Base-by-base conservation (phyloP, 2,888 invertebrate genomes). In the Tipula lateralis region DNA sequence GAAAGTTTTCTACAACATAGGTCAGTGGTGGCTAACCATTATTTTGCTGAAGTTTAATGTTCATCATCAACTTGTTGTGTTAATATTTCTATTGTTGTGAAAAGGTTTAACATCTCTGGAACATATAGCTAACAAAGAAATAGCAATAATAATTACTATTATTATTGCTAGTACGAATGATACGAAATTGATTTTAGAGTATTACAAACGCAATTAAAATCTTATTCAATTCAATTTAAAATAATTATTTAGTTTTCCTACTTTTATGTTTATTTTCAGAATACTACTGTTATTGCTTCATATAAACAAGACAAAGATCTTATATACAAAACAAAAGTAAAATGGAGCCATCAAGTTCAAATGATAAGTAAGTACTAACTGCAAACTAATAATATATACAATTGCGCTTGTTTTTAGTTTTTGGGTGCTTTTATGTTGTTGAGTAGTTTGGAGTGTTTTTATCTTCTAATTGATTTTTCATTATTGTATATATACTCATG, bases 281-380 rank as follows among this genome's bases (percentile, higher is more conserved):
- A 12, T 24, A 66, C 9, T 24, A 66, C 2, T 66, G 66, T 24
- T 39, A 13, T 13, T 66, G 66, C 24, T 66, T 24, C 66, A 66
- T 24, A 66, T n/a, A 50, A 19, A 80, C 7, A 82, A 82, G 13
- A 30, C 29, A 81, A 82, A 29, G 30, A 82, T 30, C 32, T 82
- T 82, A 82, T 7, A n/a, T 13, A 82, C 30, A 82, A 82, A n/a
- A 82, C 82, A 30, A 82, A 19, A 32, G 3, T 36, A 83, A 36
- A 83, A 83, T 83, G 83, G 83, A 83, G 34, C 83, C 83, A 34
- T 34, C 83, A 24, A 83, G 83, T 83, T 83, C 83, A 83, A 19
- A n/a, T 19, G 34, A 83, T 83, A 34, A 83, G 83, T 83, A 19
- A 83, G 83, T 83, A 30, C 24, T 24, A 24, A 66, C 66, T 9